Evolutionary conservation across 2,797 vertebrate species (phyloP), one percentile per base, ranked within the genome.

Genomic region (Buceros bicornis): DNA sequence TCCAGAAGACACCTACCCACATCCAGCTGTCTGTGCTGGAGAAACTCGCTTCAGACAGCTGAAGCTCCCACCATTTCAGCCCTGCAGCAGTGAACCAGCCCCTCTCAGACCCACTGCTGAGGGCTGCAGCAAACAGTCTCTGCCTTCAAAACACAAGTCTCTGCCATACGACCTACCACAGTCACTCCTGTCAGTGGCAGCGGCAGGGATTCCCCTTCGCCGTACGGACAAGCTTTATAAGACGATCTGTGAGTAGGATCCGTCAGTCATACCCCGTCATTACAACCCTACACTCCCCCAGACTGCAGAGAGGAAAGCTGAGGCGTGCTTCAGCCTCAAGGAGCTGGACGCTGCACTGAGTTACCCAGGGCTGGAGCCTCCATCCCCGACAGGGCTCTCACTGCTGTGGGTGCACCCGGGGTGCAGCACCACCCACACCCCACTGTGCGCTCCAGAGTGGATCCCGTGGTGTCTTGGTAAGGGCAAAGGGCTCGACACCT

Each of bases 381-480:
- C 33, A 11, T 24, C 69, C 5, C 48, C 0, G 4, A 14, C 29
- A 4, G 0, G 3, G 5, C 26, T 8, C 60, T 45, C 11, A 1
- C n/a, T 7, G 48, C 67, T 54, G 47, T 14, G 1, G 3, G 28
- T 5, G 29, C 60, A 11, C 33, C 33, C 0, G 2, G 40, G 14
- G 37, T 8, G 64, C 45, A 43, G 42, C 40, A 47, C 18, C 45
- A 47, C 45, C 45, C 16, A 18, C 18, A 47, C 18, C n/a, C 18
- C 33, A 13, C 56, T 35, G 16, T 31, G 42, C 11, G 22, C 13
- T 5, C 29, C 51, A 9, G 13, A 11, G 8, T 2, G 13, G 4
- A 33, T 8, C 51, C 28, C 5, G 7, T 4, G 22, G 29, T 16
- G 28, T 6, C 37, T 42, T n/a, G 16, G 5, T 4, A 35, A 43